Evolutionary conservation across 2,888 invertebrate species (phyloP).

Genomic region (Oscheius sp.): DNA sequence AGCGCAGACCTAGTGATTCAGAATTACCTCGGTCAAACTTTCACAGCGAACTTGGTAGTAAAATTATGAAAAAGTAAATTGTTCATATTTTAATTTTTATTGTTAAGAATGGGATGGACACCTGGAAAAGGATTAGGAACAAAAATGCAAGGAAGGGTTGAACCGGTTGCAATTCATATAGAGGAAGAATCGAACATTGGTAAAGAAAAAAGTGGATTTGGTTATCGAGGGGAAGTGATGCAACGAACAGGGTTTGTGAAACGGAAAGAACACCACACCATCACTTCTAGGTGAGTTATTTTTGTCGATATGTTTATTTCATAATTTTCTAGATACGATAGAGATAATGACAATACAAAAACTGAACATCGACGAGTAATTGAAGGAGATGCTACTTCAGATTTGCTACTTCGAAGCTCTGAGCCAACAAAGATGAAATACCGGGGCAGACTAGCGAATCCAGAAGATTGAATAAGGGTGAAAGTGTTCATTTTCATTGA

Average conservation of each 20-base stretch:
- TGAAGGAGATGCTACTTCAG: slow-evolving; percentile 4
- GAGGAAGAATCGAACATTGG: slow-evolving; percentile 51
- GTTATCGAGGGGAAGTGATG: slow-evolving; percentile 55
- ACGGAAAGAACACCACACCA: slow-evolving; percentile 28
- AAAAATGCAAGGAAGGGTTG: slow-evolving; percentile 68
- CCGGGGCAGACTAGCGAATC: slow-evolving; percentile 7
- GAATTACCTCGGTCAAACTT: slow-evolving; percentile 36
- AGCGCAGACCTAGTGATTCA: slow-evolving; percentile 47
- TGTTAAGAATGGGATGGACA: slow-evolving; percentile 72
- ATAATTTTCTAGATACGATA: slow-evolving; percentile 37
- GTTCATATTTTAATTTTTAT: background rate
- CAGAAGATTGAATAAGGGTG: background rate
- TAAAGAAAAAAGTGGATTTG: slow-evolving; percentile 48
- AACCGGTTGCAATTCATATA: slow-evolving; percentile 51
- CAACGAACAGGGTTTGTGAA: slow-evolving; percentile 40
- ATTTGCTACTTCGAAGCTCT: slow-evolving; percentile 33
- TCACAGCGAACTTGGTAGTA: slow-evolving; percentile 4
- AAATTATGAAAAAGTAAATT: slow-evolving; percentile 17
- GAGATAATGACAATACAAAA: background rate
- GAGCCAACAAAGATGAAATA: slow-evolving; percentile 42
- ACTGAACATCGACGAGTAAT: background rate
- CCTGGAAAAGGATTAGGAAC: slow-evolving; percentile 74
- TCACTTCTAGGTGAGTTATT: slow-evolving; percentile 41
- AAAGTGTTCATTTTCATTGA: background rate
- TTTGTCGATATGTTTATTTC: background rate